Evolutionary conservation across 1,140 invertebrate species (phyloP).

Genomic region (Papilio dardanus): DNA sequence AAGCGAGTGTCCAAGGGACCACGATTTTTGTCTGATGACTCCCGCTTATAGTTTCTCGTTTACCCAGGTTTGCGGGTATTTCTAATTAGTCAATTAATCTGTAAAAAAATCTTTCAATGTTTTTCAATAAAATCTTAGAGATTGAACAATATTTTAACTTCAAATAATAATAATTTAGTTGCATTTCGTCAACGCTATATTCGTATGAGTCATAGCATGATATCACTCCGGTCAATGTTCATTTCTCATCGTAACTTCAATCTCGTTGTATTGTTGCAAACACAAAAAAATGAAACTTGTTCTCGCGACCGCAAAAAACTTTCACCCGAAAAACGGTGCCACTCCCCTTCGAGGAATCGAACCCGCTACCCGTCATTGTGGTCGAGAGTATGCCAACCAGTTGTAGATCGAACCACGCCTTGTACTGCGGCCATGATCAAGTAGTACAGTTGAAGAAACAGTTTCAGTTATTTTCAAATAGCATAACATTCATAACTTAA

Average conservation of each 20-base stretch:
- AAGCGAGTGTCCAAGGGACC: too few relatives aligned
- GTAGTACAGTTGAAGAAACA: too few relatives aligned
- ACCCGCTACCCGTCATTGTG: slow-evolving; percentile 42
- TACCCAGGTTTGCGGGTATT: too few relatives aligned
- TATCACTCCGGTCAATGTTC: not conserved
- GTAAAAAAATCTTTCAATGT: too few relatives aligned
- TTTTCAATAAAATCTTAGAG: too few relatives aligned
- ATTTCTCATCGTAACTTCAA: not conserved
- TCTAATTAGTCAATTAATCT: too few relatives aligned
- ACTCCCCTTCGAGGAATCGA: slow-evolving; percentile 57
- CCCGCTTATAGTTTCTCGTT: too few relatives aligned
- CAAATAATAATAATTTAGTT: too few relatives aligned
- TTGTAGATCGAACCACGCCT: slow-evolving; percentile 41
- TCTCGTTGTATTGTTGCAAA: not conserved
- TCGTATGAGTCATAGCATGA: not conserved
- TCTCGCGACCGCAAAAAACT: slow-evolving; percentile 55
- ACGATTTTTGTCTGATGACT: too few relatives aligned
- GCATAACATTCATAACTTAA: too few relatives aligned
- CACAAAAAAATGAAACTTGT: slow-evolving; percentile 21
- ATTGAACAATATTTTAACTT: too few relatives aligned
- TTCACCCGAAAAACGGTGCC: slow-evolving; percentile 52
- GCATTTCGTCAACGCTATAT: not conserved
- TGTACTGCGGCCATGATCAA: not conserved
- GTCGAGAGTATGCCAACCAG: slow-evolving; percentile 42
- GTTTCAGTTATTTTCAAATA: too few relatives aligned